Evolutionary conservation across 2,888 invertebrate species (phyloP).

Genomic region (Macrophya annulata): DNA sequence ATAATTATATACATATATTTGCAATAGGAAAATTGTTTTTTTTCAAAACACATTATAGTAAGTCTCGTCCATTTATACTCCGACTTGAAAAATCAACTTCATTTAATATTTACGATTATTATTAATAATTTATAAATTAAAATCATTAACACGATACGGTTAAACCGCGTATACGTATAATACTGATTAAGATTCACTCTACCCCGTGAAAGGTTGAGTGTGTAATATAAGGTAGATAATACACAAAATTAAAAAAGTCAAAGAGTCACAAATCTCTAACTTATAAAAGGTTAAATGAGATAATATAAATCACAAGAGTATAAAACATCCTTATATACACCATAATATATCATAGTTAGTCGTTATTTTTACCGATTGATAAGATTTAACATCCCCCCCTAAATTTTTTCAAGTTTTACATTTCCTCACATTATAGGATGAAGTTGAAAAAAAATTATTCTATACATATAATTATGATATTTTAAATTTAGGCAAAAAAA

Average conservation of each 20-base stretch:
- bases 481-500: neutral
- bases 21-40: neutral
- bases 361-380: constrained; percentile 17
- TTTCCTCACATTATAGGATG: neutral
- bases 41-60: too few relatives aligned
- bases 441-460: neutral
- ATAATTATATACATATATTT: too few relatives aligned
- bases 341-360: neutral
- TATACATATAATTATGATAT: neutral
- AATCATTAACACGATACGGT: neutral
- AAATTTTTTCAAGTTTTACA: neutral
- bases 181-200: neutral
- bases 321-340: neutral
- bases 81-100: neutral
- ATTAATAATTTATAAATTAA: neutral
- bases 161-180: neutral
- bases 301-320: constrained; percentile 10
- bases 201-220: neutral
- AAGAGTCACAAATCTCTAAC: neutral
- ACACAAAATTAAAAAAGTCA: neutral
- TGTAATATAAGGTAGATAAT: neutral
- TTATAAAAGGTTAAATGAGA: neutral
- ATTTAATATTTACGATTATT: neutral
- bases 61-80: neutral
- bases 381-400: neutral